Percentiles rank a stretch among this genome's conserved stretches.
phyloP scores from a whole-genome alignment of 2,888 invertebrate species.

The Watsonalla cultraria region DNA sequence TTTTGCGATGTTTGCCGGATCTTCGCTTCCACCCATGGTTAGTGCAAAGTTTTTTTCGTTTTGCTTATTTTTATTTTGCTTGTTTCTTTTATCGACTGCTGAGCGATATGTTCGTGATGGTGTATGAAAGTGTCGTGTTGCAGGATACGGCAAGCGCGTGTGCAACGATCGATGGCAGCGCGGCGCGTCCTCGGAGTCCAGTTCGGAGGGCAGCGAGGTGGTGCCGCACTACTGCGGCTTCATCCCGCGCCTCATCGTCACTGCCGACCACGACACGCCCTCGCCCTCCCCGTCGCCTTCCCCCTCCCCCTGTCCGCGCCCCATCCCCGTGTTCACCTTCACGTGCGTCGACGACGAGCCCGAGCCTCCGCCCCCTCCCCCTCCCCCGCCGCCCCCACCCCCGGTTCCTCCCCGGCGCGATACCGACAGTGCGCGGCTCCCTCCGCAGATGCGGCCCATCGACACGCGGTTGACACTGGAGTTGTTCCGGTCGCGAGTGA shows the following conservation, averaged over 20 bases:
- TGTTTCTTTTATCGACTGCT: constrained; percentile 9
- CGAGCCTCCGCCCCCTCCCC: constrained; percentile 43
- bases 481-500: constrained; percentile 43
- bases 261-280: constrained; percentile 60
- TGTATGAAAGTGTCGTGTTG: constrained; percentile 37
- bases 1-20: neutral
- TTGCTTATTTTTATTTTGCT: constrained; percentile 10
- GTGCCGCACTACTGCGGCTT: constrained; percentile 60
- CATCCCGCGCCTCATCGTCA: constrained; percentile 65
- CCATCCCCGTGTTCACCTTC: constrained; percentile 66
- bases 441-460: constrained; percentile 66
- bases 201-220: constrained; percentile 63
- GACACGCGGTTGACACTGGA: constrained; percentile 61
- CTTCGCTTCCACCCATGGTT: neutral
- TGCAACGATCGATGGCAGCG: constrained; percentile 48
- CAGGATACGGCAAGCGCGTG: constrained; percentile 61
- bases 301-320: constrained; percentile 22
- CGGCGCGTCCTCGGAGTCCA: constrained; percentile 66
- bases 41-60: constrained; percentile 10
- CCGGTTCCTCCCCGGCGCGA: constrained; percentile 45
- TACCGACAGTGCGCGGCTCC: constrained; percentile 56
- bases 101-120: constrained; percentile 10
- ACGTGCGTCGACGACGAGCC: constrained; percentile 66
- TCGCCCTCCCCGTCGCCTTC: constrained; percentile 15
- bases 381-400: constrained; percentile 46